Evolutionary conservation across 2,797 vertebrate species (phyloP), one percentile per base, ranked within the genome.

Genomic region (Falco naumanni): DNA sequence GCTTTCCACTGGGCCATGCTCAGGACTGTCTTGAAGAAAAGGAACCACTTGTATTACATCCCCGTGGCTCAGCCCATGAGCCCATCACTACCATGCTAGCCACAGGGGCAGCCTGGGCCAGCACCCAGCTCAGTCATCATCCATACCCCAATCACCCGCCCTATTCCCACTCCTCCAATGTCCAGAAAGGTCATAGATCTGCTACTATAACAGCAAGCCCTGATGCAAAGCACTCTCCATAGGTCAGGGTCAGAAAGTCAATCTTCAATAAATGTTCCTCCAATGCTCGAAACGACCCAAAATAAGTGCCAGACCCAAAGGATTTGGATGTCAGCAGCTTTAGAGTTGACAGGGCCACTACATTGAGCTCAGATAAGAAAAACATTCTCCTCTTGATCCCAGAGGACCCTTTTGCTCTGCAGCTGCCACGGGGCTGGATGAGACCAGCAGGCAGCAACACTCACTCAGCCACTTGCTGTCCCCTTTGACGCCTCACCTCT

Each of bases 341-440:
- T 78, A 61, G 43, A 61, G 43, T n/a, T 26, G 37, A 43, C 60
- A 15, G 0, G 11, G 22, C 10, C 74, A 17, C 56, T 31, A 5
- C 56, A 31, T 3, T 0, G 1, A 59, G 63, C 51, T 77, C 0
- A 0, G 59, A 5, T 10, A 13, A 29, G 20, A 45, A 61, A 22
- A 65, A 29, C 33, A 66, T 4, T 31, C 25, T 20, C 22, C 8
- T 4, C 16, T 47, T 16, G 3, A 60, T 10, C n/a, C 47, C 91
- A 26, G 21, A 48, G 60, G 82, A 54, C 9, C 6, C 18, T 61
- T 57, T 31, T 71, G 13, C 37, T 31, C 11, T 0, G 3, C 37
- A 51, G 56, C 39, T 0, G 3, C 26, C 5, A 0, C 0, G 1
- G 31, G 22, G 59, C 60, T 85, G n/a, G 70, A 63, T 3, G 2